Conservation (phyloP, 2,113 vertebrate genomes). For the Salminus brasiliensis region DNA sequence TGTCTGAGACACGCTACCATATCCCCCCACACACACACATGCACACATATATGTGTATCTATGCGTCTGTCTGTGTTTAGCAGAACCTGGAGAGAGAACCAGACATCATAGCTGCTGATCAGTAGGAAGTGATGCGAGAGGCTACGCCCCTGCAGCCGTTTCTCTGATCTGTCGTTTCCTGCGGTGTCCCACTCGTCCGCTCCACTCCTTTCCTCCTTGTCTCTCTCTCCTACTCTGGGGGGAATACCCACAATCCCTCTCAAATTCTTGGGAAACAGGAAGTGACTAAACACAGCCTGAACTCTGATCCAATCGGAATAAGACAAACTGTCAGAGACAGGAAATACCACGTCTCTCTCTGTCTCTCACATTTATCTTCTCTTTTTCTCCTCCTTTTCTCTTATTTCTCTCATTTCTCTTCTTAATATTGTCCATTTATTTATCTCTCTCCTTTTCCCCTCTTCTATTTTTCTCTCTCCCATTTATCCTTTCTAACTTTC, state of each 20-base stretch:
- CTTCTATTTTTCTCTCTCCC: no score
- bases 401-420: background rate
- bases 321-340: background rate
- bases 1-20: no score
- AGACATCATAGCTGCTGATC: conserved; percentile 5
- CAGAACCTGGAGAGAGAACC: background rate
- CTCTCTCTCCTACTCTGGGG: conserved; percentile 12
- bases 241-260: conserved; percentile 38
- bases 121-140: conserved; percentile 43
- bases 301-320: conserved; percentile 26
- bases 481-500: no score
- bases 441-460: background rate
- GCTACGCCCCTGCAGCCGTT: conserved; percentile 25
- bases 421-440: no score
- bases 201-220: conserved; percentile 55
- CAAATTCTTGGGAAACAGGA: conserved; percentile 33
- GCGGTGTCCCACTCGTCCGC: conserved; percentile 24
- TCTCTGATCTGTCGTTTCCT: conserved; percentile 51
- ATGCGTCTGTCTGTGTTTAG: no score
- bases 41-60: no score
- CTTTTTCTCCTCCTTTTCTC: background rate
- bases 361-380: no score
- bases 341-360: background rate
- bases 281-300: conserved; percentile 18
- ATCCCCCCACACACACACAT: no score